phyloP scores from a whole-genome alignment of 2,888 invertebrate genomes.

The Drosophila vallismaia region DNA sequence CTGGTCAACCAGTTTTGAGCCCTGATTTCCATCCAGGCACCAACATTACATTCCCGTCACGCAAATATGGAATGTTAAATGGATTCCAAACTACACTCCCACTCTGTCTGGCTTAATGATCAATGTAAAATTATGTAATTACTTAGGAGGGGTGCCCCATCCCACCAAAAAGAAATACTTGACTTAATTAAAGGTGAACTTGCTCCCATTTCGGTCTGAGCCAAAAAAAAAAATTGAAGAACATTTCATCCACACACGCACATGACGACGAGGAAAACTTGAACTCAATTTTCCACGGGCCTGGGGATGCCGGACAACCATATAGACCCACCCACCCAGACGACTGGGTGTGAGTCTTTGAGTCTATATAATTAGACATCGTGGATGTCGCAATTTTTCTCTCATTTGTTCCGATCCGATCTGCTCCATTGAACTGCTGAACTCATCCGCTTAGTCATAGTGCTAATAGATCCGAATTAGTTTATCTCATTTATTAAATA shows the following conservation, averaged over 20 bases:
- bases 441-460: constrained; percentile 20
- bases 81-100: constrained; percentile 1
- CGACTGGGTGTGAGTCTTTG: constrained; percentile 13
- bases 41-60: constrained; percentile 30
- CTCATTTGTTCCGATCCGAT: constrained; percentile 11
- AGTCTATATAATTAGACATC: constrained; percentile 17
- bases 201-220: constrained; percentile 39
- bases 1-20: constrained; percentile 25
- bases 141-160: constrained; percentile 28
- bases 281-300: constrained; percentile 54
- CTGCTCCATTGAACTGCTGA: constrained; percentile 15
- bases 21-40: constrained; percentile 28
- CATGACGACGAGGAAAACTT: constrained; percentile 45
- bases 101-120: constrained; percentile 14
- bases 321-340: constrained; percentile 4
- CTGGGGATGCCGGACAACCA: neutral
- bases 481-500: constrained; percentile 11
- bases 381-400: constrained; percentile 7
- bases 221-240: constrained; percentile 38
- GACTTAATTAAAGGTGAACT: constrained; percentile 71
- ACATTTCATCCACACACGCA: constrained; percentile 53
- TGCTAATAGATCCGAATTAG: constrained; percentile 9
- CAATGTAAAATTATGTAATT: constrained; percentile 61
- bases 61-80: constrained; percentile 4
- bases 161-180: constrained; percentile 38